Percentiles rank a stretch among this genome's conserved stretches.
Conservation (phyloP, 2,888 invertebrate genomes). For the Leucophenga montana region DNA sequence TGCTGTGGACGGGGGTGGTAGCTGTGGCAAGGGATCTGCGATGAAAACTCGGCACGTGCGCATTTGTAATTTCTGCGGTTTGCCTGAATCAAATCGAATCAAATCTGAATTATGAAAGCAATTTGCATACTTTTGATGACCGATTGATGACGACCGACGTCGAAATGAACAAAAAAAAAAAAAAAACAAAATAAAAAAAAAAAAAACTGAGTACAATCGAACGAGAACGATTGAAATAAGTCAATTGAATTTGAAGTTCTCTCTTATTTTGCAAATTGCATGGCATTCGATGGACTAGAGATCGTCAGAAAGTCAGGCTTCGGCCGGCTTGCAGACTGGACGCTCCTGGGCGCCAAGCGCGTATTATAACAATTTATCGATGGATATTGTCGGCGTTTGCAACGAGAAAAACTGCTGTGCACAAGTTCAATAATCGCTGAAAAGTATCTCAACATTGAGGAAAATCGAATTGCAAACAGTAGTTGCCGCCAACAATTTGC, state of each 20-base stretch:
- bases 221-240: too few relatives aligned
- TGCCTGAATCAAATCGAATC: conserved; percentile 23
- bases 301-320: background rate
- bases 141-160: conserved; percentile 1
- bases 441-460: background rate
- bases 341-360: conserved; percentile 46
- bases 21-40: background rate
- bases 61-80: conserved; percentile 34
- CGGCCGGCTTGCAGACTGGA: background rate
- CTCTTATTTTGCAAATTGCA: background rate
- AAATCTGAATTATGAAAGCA: conserved; percentile 30
- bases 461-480: conserved; percentile 37
- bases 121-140: conserved; percentile 29
- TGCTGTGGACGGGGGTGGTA: background rate
- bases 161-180: background rate
- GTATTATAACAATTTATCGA: conserved; percentile 52
- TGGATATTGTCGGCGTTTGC: background rate
- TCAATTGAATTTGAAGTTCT: background rate
- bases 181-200: too few relatives aligned
- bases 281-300: background rate
- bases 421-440: too few relatives aligned
- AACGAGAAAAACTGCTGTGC: background rate
- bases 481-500: conserved; percentile 49
- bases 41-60: conserved; percentile 23
- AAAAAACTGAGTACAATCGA: background rate